phyloP scores from a whole-genome alignment of 2,113 vertebrate genomes.

The Neolamprologus caudopunctatus region DNA sequence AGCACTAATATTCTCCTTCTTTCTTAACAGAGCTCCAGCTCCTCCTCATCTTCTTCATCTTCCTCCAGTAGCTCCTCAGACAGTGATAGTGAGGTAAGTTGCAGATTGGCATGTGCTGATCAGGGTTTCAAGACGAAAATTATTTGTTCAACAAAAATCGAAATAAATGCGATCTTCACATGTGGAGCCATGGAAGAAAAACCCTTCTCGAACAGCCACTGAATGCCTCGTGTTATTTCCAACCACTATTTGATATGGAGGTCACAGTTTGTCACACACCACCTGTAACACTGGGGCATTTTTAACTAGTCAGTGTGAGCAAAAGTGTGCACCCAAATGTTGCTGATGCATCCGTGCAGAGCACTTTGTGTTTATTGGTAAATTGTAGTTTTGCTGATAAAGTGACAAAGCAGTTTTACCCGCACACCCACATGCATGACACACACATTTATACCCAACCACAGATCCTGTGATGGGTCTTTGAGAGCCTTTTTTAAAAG shows the following conservation, averaged over 20 bases:
- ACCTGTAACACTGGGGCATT: not conserved
- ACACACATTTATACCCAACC: not conserved
- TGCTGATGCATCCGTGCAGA: not conserved
- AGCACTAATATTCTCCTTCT: not conserved
- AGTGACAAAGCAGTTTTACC: not conserved
- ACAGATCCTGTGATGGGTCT: not conserved
- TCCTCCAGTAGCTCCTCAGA: conserved; percentile 58
- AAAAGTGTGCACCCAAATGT: not conserved
- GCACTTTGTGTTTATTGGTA: not conserved
- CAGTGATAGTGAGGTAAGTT: conserved; percentile 55
- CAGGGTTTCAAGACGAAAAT: not conserved
- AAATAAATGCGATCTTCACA: not conserved
- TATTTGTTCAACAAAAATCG: not conserved
- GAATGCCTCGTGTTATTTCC: not conserved
- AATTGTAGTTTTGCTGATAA: not conserved
- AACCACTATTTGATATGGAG: not conserved
- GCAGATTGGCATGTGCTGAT: not conserved
- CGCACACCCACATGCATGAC: not conserved
- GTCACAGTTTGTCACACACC: not conserved
- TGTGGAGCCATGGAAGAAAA: not conserved
- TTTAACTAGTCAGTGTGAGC: not conserved
- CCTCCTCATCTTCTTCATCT: conserved; percentile 4
- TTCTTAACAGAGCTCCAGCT: conserved; percentile 38
- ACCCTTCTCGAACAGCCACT: accelerated
- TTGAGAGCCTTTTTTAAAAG: not conserved